Conservation (phyloP, 2,888 invertebrate species). For the Epirrita christyi region DNA sequence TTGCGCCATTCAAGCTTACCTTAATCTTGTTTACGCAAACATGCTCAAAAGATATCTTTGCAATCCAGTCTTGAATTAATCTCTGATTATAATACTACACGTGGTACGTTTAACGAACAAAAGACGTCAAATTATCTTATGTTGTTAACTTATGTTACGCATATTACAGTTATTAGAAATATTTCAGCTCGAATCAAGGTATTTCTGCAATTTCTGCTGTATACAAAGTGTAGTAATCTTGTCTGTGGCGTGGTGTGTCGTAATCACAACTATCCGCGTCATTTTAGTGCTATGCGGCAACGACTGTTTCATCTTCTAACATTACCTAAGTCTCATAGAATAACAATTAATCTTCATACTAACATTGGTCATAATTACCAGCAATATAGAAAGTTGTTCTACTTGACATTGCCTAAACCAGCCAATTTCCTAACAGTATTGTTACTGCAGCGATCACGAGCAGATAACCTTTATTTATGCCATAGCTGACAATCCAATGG, state of each 20-base stretch:
- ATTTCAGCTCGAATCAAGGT: neutral
- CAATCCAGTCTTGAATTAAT: slow-evolving; percentile 12
- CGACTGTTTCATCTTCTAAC: slow-evolving; percentile 31
- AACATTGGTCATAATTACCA: slow-evolving; percentile 26
- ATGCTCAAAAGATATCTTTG: slow-evolving; percentile 13
- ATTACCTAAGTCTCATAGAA: slow-evolving; percentile 8
- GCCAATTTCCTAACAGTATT: slow-evolving; percentile 33
- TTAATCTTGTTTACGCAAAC: slow-evolving; percentile 18
- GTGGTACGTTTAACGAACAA: neutral
- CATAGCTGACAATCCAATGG: slow-evolving; percentile 32
- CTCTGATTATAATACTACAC: slow-evolving; percentile 3
- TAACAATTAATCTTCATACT: slow-evolving; percentile 21
- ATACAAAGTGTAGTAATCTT: slow-evolving; percentile 56
- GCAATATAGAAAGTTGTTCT: slow-evolving; percentile 39
- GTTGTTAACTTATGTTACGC: neutral
- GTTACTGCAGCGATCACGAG: slow-evolving; percentile 35
- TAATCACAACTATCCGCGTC: slow-evolving; percentile 50
- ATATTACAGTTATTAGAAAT: neutral
- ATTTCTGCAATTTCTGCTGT: slow-evolving; percentile 7
- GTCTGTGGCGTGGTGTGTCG: slow-evolving; percentile 40
- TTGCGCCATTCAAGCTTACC: slow-evolving; percentile 23
- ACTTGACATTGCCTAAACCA: slow-evolving; percentile 38
- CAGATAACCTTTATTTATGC: slow-evolving; percentile 38
- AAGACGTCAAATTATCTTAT: neutral
- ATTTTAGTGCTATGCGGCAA: slow-evolving; percentile 30